Evolutionary conservation across 2,888 invertebrate genomes (phyloP).

Genomic region (Phalera bucephala): DNA sequence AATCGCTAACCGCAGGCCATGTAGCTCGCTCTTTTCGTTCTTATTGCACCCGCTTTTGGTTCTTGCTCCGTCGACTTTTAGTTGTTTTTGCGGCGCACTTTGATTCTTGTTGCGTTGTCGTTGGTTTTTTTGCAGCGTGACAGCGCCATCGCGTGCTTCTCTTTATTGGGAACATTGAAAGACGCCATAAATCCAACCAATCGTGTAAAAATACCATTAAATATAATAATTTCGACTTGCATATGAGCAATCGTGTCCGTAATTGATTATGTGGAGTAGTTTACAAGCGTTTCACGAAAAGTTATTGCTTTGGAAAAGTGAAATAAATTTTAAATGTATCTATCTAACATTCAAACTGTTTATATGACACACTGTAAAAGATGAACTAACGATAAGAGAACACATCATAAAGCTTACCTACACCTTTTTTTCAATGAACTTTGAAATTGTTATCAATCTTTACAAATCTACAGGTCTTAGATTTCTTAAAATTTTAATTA

Average conservation of each 20-base stretch:
- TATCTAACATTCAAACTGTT: no score
- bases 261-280: conserved; percentile 27
- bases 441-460: conserved; percentile 6
- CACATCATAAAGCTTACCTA: conserved; percentile 4
- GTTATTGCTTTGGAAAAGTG: conserved; percentile 12
- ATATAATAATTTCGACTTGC: conserved; percentile 47
- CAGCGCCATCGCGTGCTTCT: conserved; percentile 57
- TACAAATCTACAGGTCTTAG: conserved; percentile 7
- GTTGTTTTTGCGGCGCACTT: conserved; percentile 1
- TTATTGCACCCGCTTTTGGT: conserved; percentile 12
- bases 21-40: conserved; percentile 46
- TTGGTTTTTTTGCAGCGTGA: conserved; percentile 37
- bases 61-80: conserved; percentile 1
- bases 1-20: conserved; percentile 62
- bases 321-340: conserved; percentile 11
- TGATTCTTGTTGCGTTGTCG: conserved; percentile 1
- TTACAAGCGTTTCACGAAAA: conserved; percentile 25
- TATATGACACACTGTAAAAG: not conserved
- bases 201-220: conserved; percentile 52
- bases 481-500: conserved; percentile 10
- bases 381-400: not conserved
- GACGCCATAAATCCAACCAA: conserved; percentile 53
- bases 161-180: conserved; percentile 60
- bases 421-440: conserved; percentile 6
- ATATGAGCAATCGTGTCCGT: conserved; percentile 24